Conservation (phyloP, 1,140 invertebrate species). For the Drosophila teissieri region DNA sequence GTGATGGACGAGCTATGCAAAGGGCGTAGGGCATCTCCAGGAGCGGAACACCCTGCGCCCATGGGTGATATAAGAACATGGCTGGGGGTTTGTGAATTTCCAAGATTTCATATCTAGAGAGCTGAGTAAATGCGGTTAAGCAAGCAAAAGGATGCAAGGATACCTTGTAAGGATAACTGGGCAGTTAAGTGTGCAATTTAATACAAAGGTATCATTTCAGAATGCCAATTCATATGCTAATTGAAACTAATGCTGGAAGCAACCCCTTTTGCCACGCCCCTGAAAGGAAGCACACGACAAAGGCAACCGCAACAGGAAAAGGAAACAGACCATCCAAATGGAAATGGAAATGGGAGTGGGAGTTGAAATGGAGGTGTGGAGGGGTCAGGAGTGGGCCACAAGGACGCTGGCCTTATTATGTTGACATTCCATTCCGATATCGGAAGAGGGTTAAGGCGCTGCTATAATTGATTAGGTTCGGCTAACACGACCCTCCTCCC, state of each 20-base stretch:
- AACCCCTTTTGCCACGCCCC: not conserved
- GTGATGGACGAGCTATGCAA: constrained; percentile 56
- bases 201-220: not conserved
- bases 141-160: too few species aligned
- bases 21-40: constrained; percentile 2
- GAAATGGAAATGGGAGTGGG: constrained; percentile 17
- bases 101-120: too few species aligned
- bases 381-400: constrained; percentile 6
- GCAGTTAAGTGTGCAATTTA: not conserved
- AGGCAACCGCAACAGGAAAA: constrained; percentile 37
- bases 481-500: constrained; percentile 17
- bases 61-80: not conserved
- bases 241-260: not conserved
- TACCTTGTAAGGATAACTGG: too few species aligned
- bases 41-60: not conserved
- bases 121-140: too few species aligned
- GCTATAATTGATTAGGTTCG: constrained; percentile 81
- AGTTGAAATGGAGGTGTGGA: not conserved
- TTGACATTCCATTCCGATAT: constrained; percentile 67
- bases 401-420: constrained; percentile 63
- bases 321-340: constrained; percentile 14
- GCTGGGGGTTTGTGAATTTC: not conserved
- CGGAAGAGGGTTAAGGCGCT: constrained; percentile 18
- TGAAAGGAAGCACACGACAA: constrained; percentile 3
- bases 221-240: not conserved